Base-by-base conservation (phyloP, 2,113 vertebrate species). In the Limnothrissa miodon region DNA sequence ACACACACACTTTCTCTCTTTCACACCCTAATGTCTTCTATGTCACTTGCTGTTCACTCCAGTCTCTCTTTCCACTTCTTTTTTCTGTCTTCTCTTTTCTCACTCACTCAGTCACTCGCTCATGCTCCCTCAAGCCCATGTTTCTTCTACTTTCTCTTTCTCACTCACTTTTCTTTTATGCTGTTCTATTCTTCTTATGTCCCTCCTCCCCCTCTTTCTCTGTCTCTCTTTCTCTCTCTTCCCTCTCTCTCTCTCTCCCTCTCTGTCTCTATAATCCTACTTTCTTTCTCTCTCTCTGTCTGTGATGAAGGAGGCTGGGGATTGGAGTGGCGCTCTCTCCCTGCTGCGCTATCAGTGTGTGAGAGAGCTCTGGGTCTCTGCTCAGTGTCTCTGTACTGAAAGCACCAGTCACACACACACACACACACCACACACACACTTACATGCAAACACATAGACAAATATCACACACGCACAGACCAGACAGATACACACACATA, bases 251-350 rank as follows among this genome's bases (percentile, higher is more conserved):
- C 78, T 84, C 25, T 84, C 15, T 51, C 45, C 46, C 81, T 53
- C 59, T 70, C 81, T 79, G 70, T 80, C 42, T 81, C 21, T 48
- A 33, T 59, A n/a, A n/a, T n/a, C n/a, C n/a, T n/a, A n/a, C 85
- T 83, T 39, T 66, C 80, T 85, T 42, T 80, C 80, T 44, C 25
- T 81, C 62, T 70, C 29, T 70, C 0, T 7, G 45, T 74, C 39
- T 0, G 45, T 59, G 80, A 48, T 66, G 66, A 51, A 45, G 78
- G 53, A 39, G 44, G 59, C 56, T 39, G 33, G 82, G 83, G 83
- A 83, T 85, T 86, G 81, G 78, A 82, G 87, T 23, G 0, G 19
- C 6, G 36, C 9, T 11, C 90, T 93, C 91, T 91, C 90, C 90
- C 92, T 87, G 89, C 82, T 88, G 29, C 0, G 0, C 88, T 93